Evolutionary conservation across 2,797 vertebrate genomes (phyloP).

Genomic region (Micrastur ruficollis): DNA sequence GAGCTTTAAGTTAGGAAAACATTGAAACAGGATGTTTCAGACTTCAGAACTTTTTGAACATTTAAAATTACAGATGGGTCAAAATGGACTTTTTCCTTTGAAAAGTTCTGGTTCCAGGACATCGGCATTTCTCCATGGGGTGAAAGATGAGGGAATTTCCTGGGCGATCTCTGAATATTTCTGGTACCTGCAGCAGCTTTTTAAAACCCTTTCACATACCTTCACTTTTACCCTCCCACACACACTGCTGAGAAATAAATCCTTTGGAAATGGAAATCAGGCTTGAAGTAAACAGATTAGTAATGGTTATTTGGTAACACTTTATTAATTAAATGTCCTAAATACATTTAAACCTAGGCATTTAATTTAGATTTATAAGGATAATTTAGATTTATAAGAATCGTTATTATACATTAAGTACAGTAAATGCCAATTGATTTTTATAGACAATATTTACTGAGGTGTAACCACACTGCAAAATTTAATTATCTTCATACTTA

Average conservation of each 20-base stretch:
- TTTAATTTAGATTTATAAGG: conserved; percentile 79
- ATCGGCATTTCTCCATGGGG: neutral
- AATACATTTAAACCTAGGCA: conserved; percentile 69
- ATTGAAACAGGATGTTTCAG: neutral
- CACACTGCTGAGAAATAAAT: conserved; percentile 31
- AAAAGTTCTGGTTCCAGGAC: neutral
- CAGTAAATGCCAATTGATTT: conserved; percentile 77
- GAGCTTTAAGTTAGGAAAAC: neutral
- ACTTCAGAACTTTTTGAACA: neutral
- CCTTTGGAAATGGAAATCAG: conserved; percentile 66
- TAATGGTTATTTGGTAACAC: conserved; percentile 70
- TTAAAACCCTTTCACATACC: neutral
- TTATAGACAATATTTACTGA: conserved; percentile 76
- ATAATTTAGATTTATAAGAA: conserved; percentile 78
- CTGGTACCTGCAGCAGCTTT: neutral
- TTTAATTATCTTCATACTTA: conserved; percentile 60
- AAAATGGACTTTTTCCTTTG: neutral
- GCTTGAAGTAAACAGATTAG: conserved; percentile 76
- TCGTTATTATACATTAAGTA: conserved; percentile 74
- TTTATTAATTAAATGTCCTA: conserved; percentile 78
- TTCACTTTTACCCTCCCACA: conserved; percentile 11
- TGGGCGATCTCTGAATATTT: neutral
- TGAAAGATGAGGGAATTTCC: neutral
- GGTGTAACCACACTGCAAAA: conserved; percentile 67
- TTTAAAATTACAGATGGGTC: neutral